Evolutionary conservation across 2,888 invertebrate genomes (phyloP), one percentile per base, ranked within the genome.

Genomic region (Epinotia demarniana): DNA sequence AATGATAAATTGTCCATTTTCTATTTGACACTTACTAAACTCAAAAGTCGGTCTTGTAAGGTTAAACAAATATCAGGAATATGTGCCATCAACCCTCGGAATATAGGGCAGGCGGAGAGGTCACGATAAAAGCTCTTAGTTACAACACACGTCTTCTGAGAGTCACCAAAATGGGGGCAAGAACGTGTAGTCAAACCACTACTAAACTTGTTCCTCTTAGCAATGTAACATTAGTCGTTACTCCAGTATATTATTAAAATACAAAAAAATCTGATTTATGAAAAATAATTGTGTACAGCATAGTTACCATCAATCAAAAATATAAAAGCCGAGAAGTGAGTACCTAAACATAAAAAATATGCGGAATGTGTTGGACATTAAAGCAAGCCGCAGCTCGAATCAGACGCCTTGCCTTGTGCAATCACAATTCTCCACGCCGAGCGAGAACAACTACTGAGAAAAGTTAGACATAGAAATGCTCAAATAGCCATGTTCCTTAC

Each of bases 41-140:
- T 23, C 43, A 13, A 61, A 71, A 61, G 46, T 60, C 53, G 43
- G 61, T 58, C 23, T 60, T 19, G 43, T 58, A 33, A 74, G 58
- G 64, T 63, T 43, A 68, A 71, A 75, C 74, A 74, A 77, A 74
- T 74, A 74, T 62, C 72, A 72, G 71, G 71, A 75, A 75, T 75
- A 66, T 49, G 83, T 86, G 85, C 82, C 85, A 86, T 85, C 87
- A 85, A 79, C 86, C 88, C 85, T 76, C 85, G 85, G 82, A 87
- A 91, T 89, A 85, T 90, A 87, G 91, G 88, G 83, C 90, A 85
- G 79, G 79, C 84, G 80, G 80, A 80, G 82, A 66, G 91, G 91
- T 91, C 92, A 89, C 86, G 87, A 88, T 89, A 87, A 90, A 90
- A 90, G 89, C 91, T 83, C 91, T 91, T 89, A 86, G 87, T 90